phyloP scores from a whole-genome alignment of 2,797 vertebrate species.

The Oryzias sinensis region DNA sequence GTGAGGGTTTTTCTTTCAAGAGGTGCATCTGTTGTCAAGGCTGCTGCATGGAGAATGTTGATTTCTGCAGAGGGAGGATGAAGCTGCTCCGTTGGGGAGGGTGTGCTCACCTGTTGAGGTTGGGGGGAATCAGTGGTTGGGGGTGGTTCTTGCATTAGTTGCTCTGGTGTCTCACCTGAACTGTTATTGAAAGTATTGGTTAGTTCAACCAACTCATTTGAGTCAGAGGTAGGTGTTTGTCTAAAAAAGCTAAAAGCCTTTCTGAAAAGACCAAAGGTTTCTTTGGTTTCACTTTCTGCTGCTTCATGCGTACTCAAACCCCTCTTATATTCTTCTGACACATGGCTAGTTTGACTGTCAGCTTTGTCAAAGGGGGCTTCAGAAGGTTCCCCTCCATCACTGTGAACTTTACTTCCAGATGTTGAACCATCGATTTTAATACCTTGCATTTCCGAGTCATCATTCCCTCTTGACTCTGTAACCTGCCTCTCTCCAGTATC shows the following conservation, averaged over 20 bases:
- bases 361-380: background rate
- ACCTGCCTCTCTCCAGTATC: background rate
- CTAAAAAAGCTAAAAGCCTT: constrained; percentile 44
- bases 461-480: background rate
- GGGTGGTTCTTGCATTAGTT: constrained; percentile 7
- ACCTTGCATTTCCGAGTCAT: constrained; percentile 5
- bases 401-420: background rate
- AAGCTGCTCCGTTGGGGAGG: constrained; percentile 19
- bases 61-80: background rate
- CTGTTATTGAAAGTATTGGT: background rate
- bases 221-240: constrained; percentile 12
- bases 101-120: constrained; percentile 1
- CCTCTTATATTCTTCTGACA: background rate
- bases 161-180: constrained; percentile 1
- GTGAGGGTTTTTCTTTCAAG: constrained; percentile 22
- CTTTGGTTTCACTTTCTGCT: constrained; percentile 9
- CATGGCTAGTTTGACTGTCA: constrained; percentile 1
- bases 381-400: background rate
- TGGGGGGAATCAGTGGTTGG: constrained; percentile 8
- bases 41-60: constrained; percentile 4
- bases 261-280: constrained; percentile 40
- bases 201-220: constrained; percentile 3
- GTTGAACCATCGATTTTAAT: background rate
- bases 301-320: background rate
- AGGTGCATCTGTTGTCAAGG: constrained; percentile 7